Percentiles rank a stretch among this genome's conserved stretches.
Evolutionary conservation across 2,113 vertebrate genomes (phyloP).

Genomic region (Tor tambroides): DNA sequence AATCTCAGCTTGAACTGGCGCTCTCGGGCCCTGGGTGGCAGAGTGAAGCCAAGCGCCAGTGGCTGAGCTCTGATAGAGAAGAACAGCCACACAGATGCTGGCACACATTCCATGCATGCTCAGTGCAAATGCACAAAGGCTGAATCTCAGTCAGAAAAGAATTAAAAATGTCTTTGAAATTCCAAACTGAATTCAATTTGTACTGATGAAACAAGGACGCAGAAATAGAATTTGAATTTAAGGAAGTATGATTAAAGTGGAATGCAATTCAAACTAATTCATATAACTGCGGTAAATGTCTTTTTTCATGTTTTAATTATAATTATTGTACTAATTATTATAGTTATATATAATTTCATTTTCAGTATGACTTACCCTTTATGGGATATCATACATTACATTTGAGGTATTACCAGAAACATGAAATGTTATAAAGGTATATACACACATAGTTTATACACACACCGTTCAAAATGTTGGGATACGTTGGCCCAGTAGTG

Average conservation of each 20-base stretch:
- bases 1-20: constrained; percentile 26
- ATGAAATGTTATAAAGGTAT: too few species aligned
- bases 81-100: neutral
- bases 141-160: neutral
- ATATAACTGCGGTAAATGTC: too few species aligned
- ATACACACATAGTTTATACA: too few species aligned
- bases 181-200: neutral
- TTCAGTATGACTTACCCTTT: too few species aligned
- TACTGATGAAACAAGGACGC: neutral
- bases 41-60: neutral
- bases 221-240: neutral
- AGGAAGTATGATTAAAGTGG: too few species aligned
- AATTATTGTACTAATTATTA: too few species aligned
- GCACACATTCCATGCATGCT: neutral
- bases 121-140: neutral
- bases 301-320: neutral
- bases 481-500: too few species aligned
- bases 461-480: too few species aligned
- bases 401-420: neutral
- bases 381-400: too few species aligned
- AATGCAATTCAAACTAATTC: too few species aligned
- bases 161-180: neutral
- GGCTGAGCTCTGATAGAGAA: constrained; percentile 19
- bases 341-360: too few species aligned
- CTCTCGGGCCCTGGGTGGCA: neutral